phyloP scores from a whole-genome alignment of 2,888 invertebrate genomes.

The Aphodius sticticus region DNA sequence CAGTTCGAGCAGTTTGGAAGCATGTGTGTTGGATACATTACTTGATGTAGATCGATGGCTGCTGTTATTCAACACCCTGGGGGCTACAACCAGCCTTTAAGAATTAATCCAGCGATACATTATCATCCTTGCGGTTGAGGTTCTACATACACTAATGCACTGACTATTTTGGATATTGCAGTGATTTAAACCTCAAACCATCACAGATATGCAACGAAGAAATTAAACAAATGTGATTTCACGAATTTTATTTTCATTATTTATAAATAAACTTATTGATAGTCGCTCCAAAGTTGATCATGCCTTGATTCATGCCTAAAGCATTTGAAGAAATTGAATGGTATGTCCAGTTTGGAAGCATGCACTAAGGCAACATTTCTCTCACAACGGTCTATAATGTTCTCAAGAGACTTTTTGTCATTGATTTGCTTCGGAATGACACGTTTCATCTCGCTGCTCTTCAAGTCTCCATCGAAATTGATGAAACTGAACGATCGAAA shows the following conservation, averaged over 20 bases:
- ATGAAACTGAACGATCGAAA: background rate
- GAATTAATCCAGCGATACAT: background rate
- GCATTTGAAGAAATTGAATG: background rate
- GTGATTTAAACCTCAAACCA: too few relatives aligned
- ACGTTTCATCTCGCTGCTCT: background rate
- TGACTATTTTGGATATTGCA: too few relatives aligned
- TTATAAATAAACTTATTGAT: background rate
- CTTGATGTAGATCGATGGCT: background rate
- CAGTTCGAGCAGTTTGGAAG: background rate
- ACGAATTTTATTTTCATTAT: background rate
- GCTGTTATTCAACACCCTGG: background rate
- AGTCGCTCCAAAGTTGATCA: background rate
- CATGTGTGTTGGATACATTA: background rate
- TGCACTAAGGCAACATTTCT: background rate
- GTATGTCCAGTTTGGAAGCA: background rate
- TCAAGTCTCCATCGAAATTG: background rate
- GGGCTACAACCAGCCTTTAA: background rate
- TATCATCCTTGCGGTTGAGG: too few relatives aligned
- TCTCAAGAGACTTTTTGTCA: background rate
- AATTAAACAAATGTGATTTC: too few relatives aligned
- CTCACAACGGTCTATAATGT: background rate
- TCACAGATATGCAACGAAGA: too few relatives aligned
- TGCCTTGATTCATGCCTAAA: background rate
- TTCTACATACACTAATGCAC: too few relatives aligned
- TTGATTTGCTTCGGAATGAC: background rate